phyloP scores from a whole-genome alignment of 2,797 vertebrate genomes.

The Okamejei kenojei region DNA sequence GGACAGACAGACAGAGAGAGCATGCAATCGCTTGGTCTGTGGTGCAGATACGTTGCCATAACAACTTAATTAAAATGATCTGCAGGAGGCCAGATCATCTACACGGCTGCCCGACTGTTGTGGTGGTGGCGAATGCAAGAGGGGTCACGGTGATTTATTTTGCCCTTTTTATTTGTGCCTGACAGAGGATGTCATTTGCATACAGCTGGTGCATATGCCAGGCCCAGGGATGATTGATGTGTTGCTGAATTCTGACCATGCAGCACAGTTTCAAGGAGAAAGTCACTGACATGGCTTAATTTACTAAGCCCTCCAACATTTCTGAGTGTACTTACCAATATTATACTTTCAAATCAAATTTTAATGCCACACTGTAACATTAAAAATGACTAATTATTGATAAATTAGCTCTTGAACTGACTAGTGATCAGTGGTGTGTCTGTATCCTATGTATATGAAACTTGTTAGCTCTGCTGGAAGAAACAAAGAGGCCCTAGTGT shows the following conservation, averaged over 20 bases:
- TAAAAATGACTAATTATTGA: not conserved
- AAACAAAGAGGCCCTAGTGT: not conserved
- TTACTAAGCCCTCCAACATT: not conserved
- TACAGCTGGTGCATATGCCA: slow-evolving; percentile 1
- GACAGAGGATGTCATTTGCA: not conserved
- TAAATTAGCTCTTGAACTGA: not conserved
- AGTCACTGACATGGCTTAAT: not conserved
- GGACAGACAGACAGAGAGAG: not conserved
- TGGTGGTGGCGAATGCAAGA: not conserved
- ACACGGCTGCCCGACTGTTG: not conserved
- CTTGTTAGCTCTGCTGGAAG: not conserved
- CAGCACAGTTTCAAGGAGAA: not conserved
- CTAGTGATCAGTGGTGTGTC: not conserved
- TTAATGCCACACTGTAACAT: not conserved
- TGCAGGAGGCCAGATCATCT: not conserved
- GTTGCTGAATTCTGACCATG: not conserved
- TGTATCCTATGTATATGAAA: not conserved
- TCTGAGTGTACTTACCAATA: not conserved
- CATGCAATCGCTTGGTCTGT: not conserved
- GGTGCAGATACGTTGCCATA: slow-evolving; percentile 12
- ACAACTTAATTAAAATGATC: slow-evolving; percentile 24
- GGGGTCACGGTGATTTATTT: not conserved
- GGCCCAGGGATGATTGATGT: not conserved
- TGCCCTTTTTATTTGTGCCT: not conserved
- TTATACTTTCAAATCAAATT: not conserved